Percentiles rank a stretch among this genome's conserved stretches.
Conservation (phyloP, 2,113 vertebrate species). For the Hemichromis elongatus region DNA sequence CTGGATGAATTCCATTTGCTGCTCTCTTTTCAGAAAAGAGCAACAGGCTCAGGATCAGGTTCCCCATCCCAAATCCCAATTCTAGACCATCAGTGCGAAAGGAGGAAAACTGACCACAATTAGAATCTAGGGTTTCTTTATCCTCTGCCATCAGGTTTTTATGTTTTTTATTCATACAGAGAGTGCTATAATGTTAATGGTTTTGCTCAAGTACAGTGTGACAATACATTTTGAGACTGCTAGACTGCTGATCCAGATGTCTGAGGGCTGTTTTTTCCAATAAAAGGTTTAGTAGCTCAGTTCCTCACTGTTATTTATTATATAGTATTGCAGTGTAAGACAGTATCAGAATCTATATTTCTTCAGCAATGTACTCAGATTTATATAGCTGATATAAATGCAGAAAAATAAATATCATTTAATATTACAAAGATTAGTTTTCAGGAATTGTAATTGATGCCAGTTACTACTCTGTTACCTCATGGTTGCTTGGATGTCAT, state of each 20-base stretch:
- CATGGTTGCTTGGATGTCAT: neutral
- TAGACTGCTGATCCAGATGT: neutral
- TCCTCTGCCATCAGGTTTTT: constrained; percentile 18
- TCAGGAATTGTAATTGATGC: neutral
- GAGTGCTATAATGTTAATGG: neutral
- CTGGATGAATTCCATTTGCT: constrained; percentile 63
- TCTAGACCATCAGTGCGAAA: constrained; percentile 30
- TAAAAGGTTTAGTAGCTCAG: neutral
- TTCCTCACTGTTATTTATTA: neutral
- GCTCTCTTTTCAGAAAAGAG: constrained; percentile 31
- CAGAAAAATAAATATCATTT: neutral
- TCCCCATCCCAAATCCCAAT: constrained; percentile 39
- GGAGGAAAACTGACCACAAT: constrained; percentile 42
- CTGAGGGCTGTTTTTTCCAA: neutral
- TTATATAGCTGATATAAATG: neutral
- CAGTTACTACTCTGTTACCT: neutral
- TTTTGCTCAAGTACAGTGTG: neutral
- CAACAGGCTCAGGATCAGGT: constrained; percentile 46
- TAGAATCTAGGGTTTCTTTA: constrained; percentile 27
- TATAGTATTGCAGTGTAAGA: neutral
- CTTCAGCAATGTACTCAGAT: neutral
- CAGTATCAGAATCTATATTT: neutral
- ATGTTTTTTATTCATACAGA: neutral
- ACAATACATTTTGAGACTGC: neutral
- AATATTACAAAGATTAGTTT: neutral